These are phyloP conservation scores for Notospermus geniculatus DNA, from an alignment of 1,140 invertebrate genomes.

Conservation along the genomic window DNA sequence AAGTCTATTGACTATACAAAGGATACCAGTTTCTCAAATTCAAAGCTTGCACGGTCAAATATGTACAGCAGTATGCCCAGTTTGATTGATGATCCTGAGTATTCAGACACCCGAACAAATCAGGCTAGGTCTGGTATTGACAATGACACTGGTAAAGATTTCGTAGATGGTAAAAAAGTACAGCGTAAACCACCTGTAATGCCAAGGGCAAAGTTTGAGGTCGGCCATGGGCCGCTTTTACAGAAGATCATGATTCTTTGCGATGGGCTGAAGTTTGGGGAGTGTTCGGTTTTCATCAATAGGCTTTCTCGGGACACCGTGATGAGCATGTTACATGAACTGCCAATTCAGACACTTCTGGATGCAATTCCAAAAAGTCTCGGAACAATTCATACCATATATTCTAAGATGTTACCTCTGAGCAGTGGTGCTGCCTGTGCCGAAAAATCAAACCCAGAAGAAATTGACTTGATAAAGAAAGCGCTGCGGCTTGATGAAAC, in stretches of 20 bases:
- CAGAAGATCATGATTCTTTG: too few relatives aligned
- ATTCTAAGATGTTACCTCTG: slow-evolving; percentile 64
- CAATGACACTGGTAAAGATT: too few relatives aligned
- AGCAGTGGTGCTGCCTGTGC: too few relatives aligned
- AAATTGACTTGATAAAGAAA: slow-evolving; percentile 43
- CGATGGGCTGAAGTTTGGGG: slow-evolving; percentile 17
- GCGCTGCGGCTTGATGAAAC: slow-evolving; percentile 72
- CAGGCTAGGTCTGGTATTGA: too few relatives aligned
- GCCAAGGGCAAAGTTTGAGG: neutral
- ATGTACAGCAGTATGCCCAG: too few relatives aligned
- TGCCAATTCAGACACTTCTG: slow-evolving; percentile 82
- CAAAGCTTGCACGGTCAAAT: too few relatives aligned
- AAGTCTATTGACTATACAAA: too few relatives aligned
- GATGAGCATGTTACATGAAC: slow-evolving; percentile 66
- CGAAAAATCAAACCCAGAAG: slow-evolving; percentile 43
- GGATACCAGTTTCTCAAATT: too few relatives aligned
- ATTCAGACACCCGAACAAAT: too few relatives aligned
- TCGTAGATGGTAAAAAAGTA: neutral
- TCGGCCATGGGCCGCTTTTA: too few relatives aligned
- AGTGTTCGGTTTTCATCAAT: slow-evolving; percentile 68
- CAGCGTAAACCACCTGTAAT: slow-evolving; percentile 2
- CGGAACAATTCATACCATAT: slow-evolving; percentile 79
- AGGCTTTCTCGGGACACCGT: slow-evolving; percentile 73
- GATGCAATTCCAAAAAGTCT: slow-evolving; percentile 83
- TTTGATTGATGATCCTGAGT: too few relatives aligned